A percentile compares a stretch with the other conserved stretches of the same genome.
Conservation (phyloP, 2,888 invertebrate species). For the Ophioninae sp. region DNA sequence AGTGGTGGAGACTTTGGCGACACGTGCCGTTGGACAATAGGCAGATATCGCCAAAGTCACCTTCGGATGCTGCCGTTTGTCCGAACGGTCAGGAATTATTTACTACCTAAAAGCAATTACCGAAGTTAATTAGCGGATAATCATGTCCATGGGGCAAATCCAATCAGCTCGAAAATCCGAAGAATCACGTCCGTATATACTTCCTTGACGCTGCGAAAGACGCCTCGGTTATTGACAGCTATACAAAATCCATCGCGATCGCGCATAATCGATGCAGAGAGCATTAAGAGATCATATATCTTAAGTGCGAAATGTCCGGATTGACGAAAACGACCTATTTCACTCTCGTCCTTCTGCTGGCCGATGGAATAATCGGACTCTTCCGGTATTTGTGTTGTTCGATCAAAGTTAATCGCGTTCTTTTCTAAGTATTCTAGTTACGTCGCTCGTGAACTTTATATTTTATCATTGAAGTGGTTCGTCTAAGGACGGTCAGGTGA, state of each 20-base stretch:
- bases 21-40: too few relatives aligned
- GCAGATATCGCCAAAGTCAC: too few relatives aligned
- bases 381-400: constrained; percentile 50
- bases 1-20: too few relatives aligned
- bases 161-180: too few relatives aligned
- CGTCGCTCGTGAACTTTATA: background rate
- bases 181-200: too few relatives aligned
- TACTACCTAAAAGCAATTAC: too few relatives aligned
- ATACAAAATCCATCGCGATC: background rate
- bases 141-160: too few relatives aligned
- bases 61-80: too few relatives aligned
- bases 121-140: too few relatives aligned
- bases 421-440: background rate
- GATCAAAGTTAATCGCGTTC: background rate
- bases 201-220: too few relatives aligned
- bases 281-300: background rate
- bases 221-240: too few relatives aligned
- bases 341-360: constrained; percentile 29
- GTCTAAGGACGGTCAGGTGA: constrained; percentile 14
- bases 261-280: background rate
- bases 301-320: constrained; percentile 26
- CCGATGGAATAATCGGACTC: constrained; percentile 48
- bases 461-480: background rate
- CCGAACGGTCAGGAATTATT: too few relatives aligned
- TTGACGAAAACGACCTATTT: constrained; percentile 3